phyloP scores from a whole-genome alignment of 2,797 vertebrate genomes.

The Alosa sapidissima region DNA sequence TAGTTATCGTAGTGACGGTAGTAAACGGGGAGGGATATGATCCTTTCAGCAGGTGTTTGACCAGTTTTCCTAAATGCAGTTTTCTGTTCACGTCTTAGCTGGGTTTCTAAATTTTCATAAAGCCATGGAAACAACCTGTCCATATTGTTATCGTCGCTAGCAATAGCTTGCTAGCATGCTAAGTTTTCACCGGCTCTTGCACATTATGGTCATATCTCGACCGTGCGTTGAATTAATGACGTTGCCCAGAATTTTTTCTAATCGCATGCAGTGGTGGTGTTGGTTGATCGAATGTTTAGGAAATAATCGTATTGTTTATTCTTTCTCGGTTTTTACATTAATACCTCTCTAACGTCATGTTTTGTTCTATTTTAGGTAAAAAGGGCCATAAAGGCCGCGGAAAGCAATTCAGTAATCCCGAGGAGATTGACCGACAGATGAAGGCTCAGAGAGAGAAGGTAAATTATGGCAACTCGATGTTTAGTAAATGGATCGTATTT shows the following conservation, averaged over 20 bases:
- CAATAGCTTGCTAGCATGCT: neutral
- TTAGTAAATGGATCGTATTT: neutral
- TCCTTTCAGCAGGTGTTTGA: neutral
- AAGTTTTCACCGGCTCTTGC: neutral
- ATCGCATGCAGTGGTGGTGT: neutral
- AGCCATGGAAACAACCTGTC: neutral
- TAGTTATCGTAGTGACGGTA: no score
- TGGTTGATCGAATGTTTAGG: neutral
- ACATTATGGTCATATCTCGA: neutral
- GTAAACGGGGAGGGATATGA: no score
- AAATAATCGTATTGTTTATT: neutral
- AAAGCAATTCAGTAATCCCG: conserved; percentile 82
- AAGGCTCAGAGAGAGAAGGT: conserved; percentile 73
- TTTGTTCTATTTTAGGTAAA: conserved; percentile 65
- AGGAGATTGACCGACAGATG: conserved; percentile 83
- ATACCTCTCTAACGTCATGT: neutral
- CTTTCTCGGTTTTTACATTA: neutral
- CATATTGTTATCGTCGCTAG: neutral
- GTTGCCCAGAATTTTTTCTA: neutral
- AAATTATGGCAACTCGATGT: conserved; percentile 32
- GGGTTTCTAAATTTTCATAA: neutral
- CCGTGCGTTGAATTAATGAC: neutral
- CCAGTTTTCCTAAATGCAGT: neutral
- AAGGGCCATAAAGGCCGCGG: conserved; percentile 79
- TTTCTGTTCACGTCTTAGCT: neutral